Base-by-base conservation (phyloP, 1,140 invertebrate species). In the Parapsyche elsis region DNA sequence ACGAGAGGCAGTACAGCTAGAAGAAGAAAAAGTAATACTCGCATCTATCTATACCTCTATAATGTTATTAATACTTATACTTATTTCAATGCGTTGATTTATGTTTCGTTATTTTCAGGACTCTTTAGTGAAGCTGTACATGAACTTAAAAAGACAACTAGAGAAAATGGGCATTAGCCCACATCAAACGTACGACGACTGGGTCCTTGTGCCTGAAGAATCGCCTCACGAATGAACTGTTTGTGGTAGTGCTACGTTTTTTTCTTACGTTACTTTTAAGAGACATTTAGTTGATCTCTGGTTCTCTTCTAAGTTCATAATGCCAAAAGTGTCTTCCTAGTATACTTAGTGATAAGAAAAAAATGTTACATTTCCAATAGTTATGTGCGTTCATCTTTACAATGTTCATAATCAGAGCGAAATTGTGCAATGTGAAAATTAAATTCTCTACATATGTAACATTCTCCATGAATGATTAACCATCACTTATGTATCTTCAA, bases 11-110 rank as follows among this genome's bases (percentile, higher is more conserved):
- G 90, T 89, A 85, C 91, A 92, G 83, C 88, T 95, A 23, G 91
- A 93, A 83, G 92, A 92, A 84, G 94, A 95, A 88, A 95, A 94
- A 90, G 94, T 89, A 85, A 79, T 76, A 38, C 30, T 38, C 30
- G n/a, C n/a, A n/a, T n/a, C n/a, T n/a, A n/a, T n/a, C n/a, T n/a
- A n/a, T n/a, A 38, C 30, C 7, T 4, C 30, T 38, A 38, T 1
- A 38, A 38, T 38, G 30, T 38, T 1, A 4, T 38, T 26, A 76
- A 57, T 19, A 9, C 21, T 77, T 23, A 24, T 53, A 38, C 16
- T 53, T n/a, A 64, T 10, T 24, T 46, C 24, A 21, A 12, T 14
- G 19, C n/a, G 5, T 71, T 77, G 16, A 84, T 78, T 61, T 61
- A 46, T 79, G 70, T 80, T 61, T 81, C 19, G 80, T 80, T 45